Evolutionary conservation across 2,113 vertebrate species (phyloP), one percentile per base, ranked within the genome.

Genomic region (Heterotilapia buettikoferi): DNA sequence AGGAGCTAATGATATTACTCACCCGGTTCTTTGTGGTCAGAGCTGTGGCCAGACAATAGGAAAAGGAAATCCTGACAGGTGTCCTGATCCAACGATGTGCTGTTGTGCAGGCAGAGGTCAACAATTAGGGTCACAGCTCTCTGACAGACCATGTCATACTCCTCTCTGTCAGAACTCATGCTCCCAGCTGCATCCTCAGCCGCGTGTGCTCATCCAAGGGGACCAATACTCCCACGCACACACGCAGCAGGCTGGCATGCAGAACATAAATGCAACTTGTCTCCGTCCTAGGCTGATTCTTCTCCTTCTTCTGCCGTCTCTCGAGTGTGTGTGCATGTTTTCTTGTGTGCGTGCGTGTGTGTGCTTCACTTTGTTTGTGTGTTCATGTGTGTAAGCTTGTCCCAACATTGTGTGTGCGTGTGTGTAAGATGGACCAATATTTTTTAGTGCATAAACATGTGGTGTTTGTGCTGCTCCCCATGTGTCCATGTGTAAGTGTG

Each of bases 81-180:
- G 86, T 96, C 92, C 80, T 83, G 93, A 40, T 96, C 96, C 94
- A 96, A 50, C 89, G 94, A 85, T 4, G 95, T 92, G 91, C 95
- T 96, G 95, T 97, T 96, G 87, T 96, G 95, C 45, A 95, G 94
- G 90, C 96, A 97, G 45, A 97, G 96, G 96, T 97, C 96, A 95
- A 96, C 94, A 90, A 97, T 93, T 31, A 97, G 96, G 94, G 96
- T 95, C 94, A 97, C 95, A 45, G 96, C 96, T 95, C 86, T 96
- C 95, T 96, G 96, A 96, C 96, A 97, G 92, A 96, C 91, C 96
- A 96, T 96, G 95, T 96, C 96, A 96, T 97, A 84, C 88, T 96
- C 95, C 94, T 95, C 95, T 90, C 92, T 93, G 91, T 93, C 93
- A 90, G 96, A 92, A 95, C 93, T 96, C 96, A 97, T 97, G 96